A percentile compares a stretch with the other conserved stretches of the same genome.
Conservation (phyloP, 2,113 vertebrate species). For the Scophthalmus maximus region DNA sequence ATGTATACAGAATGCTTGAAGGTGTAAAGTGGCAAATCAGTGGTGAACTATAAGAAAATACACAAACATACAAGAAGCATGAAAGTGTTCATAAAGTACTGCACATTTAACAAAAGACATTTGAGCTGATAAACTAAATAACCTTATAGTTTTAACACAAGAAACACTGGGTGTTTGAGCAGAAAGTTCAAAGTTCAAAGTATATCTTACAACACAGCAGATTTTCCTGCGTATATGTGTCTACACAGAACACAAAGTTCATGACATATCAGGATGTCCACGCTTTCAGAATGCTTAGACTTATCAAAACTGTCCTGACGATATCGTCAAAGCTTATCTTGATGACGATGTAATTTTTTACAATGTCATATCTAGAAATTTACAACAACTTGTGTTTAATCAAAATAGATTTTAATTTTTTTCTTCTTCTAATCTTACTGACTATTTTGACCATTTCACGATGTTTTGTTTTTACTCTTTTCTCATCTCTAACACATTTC, state of each 20-base stretch:
- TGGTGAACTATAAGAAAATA: not conserved
- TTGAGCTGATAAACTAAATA: not conserved
- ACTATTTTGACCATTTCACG: too few species aligned
- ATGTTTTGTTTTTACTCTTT: too few species aligned
- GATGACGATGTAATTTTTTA: not conserved
- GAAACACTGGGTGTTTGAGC: constrained; percentile 3
- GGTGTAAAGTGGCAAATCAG: not conserved
- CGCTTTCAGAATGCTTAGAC: not conserved
- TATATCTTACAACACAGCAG: constrained; percentile 57
- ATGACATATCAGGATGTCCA: constrained; percentile 1
- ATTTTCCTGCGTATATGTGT: constrained; percentile 41
- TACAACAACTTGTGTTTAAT: not conserved
- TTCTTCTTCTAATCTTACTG: too few species aligned
- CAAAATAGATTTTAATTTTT: too few species aligned
- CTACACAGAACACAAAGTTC: constrained; percentile 63
- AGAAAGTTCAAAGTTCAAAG: constrained; percentile 58
- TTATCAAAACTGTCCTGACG: not conserved
- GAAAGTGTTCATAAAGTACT: too few species aligned
- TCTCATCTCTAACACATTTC: too few species aligned
- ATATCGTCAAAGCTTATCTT: constrained; percentile 3
- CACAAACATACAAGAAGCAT: not conserved
- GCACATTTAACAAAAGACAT: too few species aligned
- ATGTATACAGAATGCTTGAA: not conserved
- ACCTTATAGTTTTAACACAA: not conserved
- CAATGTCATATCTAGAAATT: not conserved